Conservation (phyloP, 30 jellyfish, hydroid and myxozoan species). For the Mastigias papua region DNA sequence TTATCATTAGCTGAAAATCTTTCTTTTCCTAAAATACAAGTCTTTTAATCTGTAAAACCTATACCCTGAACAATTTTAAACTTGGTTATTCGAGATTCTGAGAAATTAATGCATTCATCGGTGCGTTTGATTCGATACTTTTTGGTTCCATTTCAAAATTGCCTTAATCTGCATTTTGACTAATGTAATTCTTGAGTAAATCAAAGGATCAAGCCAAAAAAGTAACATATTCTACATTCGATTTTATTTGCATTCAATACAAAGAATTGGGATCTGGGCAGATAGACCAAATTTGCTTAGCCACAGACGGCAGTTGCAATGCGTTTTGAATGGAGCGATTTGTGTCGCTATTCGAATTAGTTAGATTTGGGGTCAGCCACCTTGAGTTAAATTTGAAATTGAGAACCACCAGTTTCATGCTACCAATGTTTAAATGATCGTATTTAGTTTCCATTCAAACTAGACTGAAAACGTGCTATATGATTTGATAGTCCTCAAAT, state of each 20-base stretch:
- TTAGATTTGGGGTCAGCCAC: neutral
- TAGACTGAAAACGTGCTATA: neutral
- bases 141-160: conserved; percentile 37
- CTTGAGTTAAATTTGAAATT: neutral
- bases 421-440: neutral
- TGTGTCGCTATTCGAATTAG: conserved; percentile 9
- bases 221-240: neutral
- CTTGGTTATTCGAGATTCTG: conserved; percentile 12
- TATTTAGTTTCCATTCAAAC: neutral
- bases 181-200: conserved; percentile 31
- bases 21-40: conserved; percentile 20
- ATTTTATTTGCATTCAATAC: neutral
- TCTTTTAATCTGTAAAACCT: conserved; percentile 40
- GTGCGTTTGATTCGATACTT: conserved; percentile 32
- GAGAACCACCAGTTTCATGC: neutral
- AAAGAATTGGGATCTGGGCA: neutral
- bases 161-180: conserved; percentile 31
- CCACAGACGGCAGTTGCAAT: conserved; percentile 1
- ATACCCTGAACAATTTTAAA: conserved; percentile 16
- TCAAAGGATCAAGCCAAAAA: conserved; percentile 23
- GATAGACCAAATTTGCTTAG: conserved; percentile 1
- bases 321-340: neutral
- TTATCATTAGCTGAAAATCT: conserved; percentile 1
- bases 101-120: conserved; percentile 17
- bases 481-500: neutral